Evolutionary conservation across 1,140 invertebrate genomes (phyloP), one percentile per base, ranked within the genome.

Genomic region (Trichonephila clavipes): DNA sequence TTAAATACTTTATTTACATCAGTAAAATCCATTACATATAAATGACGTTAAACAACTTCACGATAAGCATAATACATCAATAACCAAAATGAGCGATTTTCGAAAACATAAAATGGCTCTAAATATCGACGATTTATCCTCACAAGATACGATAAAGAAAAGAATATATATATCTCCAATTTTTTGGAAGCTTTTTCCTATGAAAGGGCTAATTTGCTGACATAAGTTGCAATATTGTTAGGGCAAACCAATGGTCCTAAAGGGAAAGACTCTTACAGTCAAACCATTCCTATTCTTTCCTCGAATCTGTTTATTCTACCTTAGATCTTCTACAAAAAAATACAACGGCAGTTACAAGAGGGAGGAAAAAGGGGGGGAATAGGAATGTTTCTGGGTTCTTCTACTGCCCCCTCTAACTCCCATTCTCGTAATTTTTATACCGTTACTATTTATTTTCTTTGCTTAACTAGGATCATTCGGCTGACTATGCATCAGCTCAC

Each of bases 401-500:
- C 34, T 77, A 18, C 18, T 19, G 12, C 62, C 16, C 24, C n/a
- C n/a, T 28, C 21, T n/a, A 77, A 51, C 51, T 28, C 19, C 77
- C 77, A 58, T 85, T 58, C 82, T 51, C 51, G 82, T 58, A 59
- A 85, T 51, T 85, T 51, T 85, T 85, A 58, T 85, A 59, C 51
- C 51, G 28, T 59, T 85, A 19, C 82, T 85, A 58, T 85, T 85
- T 59, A 85, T 85, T 85, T 85, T 85, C 51, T 6, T 58, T 58
- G n/a, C 59, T 59, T 87, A 87, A 87, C 85, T 64, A 87, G 85
- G 34, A 19, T 87, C 59, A 64, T 64, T 58, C 85, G 14, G 85
- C 85, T 87, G 66, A 89, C 64, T 77, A 89, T 89, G 88, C 64
- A 89, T 89, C 88, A 88, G 86, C 34, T 21, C n/a, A 44, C 24